Evolutionary conservation across 2,113 vertebrate species (phyloP), one percentile per base, ranked within the genome.

Genomic region (Lepisosteus oculatus): DNA sequence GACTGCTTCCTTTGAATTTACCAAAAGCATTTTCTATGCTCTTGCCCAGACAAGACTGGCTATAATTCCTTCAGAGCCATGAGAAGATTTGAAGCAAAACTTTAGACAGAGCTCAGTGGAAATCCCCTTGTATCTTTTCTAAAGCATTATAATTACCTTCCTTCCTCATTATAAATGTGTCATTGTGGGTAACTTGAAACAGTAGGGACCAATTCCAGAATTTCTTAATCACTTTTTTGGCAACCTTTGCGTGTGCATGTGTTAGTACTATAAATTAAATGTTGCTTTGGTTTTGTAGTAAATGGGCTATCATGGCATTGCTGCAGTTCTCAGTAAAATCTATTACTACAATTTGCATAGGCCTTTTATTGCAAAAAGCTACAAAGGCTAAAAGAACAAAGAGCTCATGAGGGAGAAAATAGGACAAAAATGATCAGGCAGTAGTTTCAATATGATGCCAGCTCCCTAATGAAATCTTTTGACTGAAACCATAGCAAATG

Each of bases 401-500:
- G 91, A 88, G 83, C 88, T 92, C 87, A 92, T 90, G 88, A 90
- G 88, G 88, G 88, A 84, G 86, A 93, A 94, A 94, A 93, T 90
- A 89, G 87, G 88, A 87, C 89, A 86, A 90, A 92, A 94, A 90
- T 90, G 85, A 88, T 94, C 87, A 87, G 71, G 82, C 79, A 76
- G 83, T 79, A 74, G 89, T 83, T 88, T 90, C 85, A 90, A 85
- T 85, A 91, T 88, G 88, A 95, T 92, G 87, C 90, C 87, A 92
- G 83, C 81, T 92, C 92, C 92, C 92, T 93, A 92, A 82, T 94
- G 93, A 95, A 95, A 95, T 94, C 91, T 89, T 95, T 93, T 97
- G 90, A 92, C 91, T 94, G 94, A 90, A 94, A 93, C 93, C 94
- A 91, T 79, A 84, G 92, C 89, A 95, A 96, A 96, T 95, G 94